These are phyloP conservation scores for Gallinago nigripennis DNA, from an alignment of 2,797 vertebrate species.

Conservation along the genomic window DNA sequence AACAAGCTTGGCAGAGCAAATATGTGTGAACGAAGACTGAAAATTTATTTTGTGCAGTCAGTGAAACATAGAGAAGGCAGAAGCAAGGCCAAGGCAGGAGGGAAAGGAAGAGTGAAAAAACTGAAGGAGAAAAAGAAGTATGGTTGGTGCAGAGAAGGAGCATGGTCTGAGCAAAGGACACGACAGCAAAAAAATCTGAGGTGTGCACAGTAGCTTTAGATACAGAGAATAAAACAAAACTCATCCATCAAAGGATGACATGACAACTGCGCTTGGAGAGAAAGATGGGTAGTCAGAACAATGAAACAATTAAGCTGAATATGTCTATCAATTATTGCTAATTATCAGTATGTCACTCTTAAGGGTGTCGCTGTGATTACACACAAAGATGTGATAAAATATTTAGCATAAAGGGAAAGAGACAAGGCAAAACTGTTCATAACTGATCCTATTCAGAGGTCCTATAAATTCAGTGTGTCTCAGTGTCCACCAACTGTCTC, in stretches of 20 bases:
- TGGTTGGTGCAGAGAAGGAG: not conserved
- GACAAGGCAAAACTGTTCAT: not conserved
- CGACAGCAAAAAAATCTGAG: not conserved
- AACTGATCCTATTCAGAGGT: not conserved
- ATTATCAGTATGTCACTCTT: not conserved
- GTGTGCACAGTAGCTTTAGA: not conserved
- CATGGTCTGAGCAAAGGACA: not conserved
- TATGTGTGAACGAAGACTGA: not conserved
- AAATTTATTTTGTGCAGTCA: not conserved
- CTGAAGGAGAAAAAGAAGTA: not conserved
- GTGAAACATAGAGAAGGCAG: not conserved
- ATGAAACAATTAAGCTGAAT: not conserved
- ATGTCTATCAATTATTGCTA: constrained; percentile 4
- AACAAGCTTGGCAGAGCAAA: not conserved
- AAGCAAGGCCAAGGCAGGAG: not conserved
- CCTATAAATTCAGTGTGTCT: not conserved
- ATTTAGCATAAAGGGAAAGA: not conserved
- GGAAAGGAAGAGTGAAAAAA: not conserved
- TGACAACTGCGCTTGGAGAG: not conserved
- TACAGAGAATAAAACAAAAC: not conserved
- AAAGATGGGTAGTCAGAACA: not conserved
- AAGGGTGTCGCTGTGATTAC: not conserved
- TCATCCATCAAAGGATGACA: not conserved
- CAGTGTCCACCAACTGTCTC: not conserved
- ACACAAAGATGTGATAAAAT: not conserved